These are phyloP conservation scores for Scaptomyza polygonia DNA, from an alignment of 2,888 invertebrate species.

Conservation along the genomic window DNA sequence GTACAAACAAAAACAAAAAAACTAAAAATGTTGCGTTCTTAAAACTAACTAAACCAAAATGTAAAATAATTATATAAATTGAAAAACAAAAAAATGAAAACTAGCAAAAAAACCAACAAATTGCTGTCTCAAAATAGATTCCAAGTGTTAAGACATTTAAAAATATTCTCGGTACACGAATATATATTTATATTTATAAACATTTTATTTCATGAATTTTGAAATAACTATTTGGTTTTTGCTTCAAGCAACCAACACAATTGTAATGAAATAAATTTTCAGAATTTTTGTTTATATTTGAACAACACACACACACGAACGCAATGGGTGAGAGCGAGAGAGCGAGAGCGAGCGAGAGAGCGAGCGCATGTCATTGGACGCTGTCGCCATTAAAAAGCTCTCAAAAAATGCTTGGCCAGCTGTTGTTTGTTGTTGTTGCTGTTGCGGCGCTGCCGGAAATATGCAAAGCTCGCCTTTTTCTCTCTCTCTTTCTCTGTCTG, in stretches of 20 bases:
- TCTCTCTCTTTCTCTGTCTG: slow-evolving; percentile 6
- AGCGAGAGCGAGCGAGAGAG: slow-evolving; percentile 1
- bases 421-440: slow-evolving; percentile 45
- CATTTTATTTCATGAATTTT: neutral
- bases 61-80: slow-evolving; percentile 7
- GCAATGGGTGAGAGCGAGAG: too few relatives aligned
- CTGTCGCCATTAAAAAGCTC: slow-evolving; percentile 62
- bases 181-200: slow-evolving; percentile 1
- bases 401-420: slow-evolving; percentile 71
- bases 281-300: slow-evolving; percentile 73
- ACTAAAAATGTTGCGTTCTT: slow-evolving; percentile 7
- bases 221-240: slow-evolving; percentile 4
- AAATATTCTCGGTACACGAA: too few relatives aligned
- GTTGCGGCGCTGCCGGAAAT: slow-evolving; percentile 67
- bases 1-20: slow-evolving; percentile 11
- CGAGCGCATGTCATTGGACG: slow-evolving; percentile 37
- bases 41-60: slow-evolving; percentile 3
- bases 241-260: neutral
- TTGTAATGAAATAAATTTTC: slow-evolving; percentile 35
- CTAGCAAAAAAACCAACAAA: neutral
- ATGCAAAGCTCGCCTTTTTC: slow-evolving; percentile 59
- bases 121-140: neutral
- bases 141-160: neutral
- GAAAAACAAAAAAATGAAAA: neutral
- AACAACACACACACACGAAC: slow-evolving; percentile 15